A percentile compares a stretch with the other conserved stretches of the same genome.
phyloP scores from a whole-genome alignment of 1,140 invertebrate species.

The Aphelinus atriplicis region DNA sequence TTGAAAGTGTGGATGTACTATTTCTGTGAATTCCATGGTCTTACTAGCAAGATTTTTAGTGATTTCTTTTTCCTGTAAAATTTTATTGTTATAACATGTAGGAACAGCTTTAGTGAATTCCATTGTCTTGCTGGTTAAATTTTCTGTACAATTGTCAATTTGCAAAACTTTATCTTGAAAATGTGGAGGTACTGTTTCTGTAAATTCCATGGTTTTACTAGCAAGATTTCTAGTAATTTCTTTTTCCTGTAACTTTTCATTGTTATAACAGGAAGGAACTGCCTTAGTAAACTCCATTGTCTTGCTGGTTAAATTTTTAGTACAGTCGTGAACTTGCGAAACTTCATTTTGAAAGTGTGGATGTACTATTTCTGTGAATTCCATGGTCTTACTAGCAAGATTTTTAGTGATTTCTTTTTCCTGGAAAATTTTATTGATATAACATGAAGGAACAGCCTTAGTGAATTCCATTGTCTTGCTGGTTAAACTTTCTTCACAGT shows the following conservation, averaged over 20 bases:
- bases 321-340: slow-evolving; percentile 7
- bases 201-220: too few species aligned
- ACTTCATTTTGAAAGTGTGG: not conserved
- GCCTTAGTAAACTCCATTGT: slow-evolving; percentile 38
- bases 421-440: not conserved
- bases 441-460: slow-evolving; percentile 1
- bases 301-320: not conserved
- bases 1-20: too few species aligned
- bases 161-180: too few species aligned
- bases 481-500: not conserved
- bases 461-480: slow-evolving; percentile 33
- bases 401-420: slow-evolving; percentile 9
- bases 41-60: not conserved
- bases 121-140: slow-evolving; percentile 28
- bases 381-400: slow-evolving; percentile 30
- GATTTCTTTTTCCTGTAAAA: not conserved
- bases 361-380: slow-evolving; percentile 39
- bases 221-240: too few species aligned
- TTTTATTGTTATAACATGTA: not conserved
- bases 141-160: too few species aligned
- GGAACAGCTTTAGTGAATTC: slow-evolving; percentile 9
- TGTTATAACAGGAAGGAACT: not conserved
- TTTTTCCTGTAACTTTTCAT: too few species aligned
- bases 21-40: slow-evolving; percentile 33
- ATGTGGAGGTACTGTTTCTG: too few species aligned